These are phyloP conservation scores for Numenius phaeopus DNA, from an alignment of 2,797 vertebrate species.

Conservation along the genomic window DNA sequence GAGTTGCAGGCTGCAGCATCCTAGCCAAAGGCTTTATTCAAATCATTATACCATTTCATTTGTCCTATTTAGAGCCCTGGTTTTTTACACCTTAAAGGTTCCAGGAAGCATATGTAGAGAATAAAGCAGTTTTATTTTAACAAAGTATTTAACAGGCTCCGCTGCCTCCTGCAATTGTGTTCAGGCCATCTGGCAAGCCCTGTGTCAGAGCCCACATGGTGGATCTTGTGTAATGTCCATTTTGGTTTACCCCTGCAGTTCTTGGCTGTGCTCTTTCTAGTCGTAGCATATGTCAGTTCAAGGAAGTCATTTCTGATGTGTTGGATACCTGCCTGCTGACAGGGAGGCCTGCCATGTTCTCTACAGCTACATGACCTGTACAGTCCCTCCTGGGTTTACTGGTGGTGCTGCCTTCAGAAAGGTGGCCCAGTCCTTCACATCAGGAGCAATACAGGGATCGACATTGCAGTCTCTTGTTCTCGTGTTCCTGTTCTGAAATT, in stretches of 20 bases:
- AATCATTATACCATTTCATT: neutral
- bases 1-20: neutral
- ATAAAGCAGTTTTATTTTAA: neutral
- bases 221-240: neutral
- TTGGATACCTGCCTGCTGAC: neutral
- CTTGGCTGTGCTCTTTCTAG: neutral
- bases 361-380: neutral
- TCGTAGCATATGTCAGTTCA: conserved; percentile 2
- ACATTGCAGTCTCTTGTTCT: neutral
- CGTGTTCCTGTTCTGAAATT: neutral
- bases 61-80: neutral
- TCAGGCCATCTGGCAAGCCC: neutral
- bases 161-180: neutral
- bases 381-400: neutral
- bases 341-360: neutral
- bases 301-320: neutral
- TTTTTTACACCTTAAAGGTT: neutral
- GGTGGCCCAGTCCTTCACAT: neutral
- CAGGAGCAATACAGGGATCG: neutral
- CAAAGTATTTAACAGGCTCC: neutral
- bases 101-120: neutral
- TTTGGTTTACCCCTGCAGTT: conserved; percentile 14
- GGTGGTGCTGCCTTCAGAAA: neutral
- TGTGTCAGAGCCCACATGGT: fast-evolving
- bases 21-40: neutral